phyloP scores from a whole-genome alignment of 2,113 vertebrate species.

The Sinosuthora webbiana region DNA sequence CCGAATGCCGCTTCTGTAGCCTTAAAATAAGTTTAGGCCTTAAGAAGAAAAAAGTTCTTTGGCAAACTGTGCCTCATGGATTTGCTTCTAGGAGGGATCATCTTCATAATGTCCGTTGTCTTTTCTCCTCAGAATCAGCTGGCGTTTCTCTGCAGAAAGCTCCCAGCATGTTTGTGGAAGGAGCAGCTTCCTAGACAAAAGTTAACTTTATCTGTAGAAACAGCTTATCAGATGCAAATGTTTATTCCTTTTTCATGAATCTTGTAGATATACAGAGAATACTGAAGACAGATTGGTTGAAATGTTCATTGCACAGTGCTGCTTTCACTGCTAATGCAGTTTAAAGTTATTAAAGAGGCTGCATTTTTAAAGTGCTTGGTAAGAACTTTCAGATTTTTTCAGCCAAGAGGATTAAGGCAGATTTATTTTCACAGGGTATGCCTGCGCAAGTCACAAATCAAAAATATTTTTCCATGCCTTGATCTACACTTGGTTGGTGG shows the following conservation, averaged over 20 bases:
- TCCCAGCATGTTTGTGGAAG: not conserved
- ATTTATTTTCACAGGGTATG: not conserved
- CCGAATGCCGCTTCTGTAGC: not conserved
- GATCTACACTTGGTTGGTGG: not conserved
- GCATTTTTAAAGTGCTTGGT: slow-evolving; percentile 25
- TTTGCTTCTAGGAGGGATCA: not conserved
- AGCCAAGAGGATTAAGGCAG: slow-evolving; percentile 12
- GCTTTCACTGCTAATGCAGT: not conserved
- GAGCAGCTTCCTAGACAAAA: not conserved
- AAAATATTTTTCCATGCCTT: not conserved
- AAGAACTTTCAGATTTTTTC: not conserved
- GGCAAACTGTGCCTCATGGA: not conserved
- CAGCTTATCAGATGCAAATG: not conserved
- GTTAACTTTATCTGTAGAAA: not conserved
- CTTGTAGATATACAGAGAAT: not conserved
- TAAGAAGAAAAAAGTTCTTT: not conserved
- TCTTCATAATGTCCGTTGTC: not conserved
- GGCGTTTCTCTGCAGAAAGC: not conserved
- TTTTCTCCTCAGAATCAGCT: not conserved
- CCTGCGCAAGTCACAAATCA: not conserved
- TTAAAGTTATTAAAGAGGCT: not conserved
- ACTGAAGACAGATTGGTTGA: not conserved
- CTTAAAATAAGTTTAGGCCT: not conserved
- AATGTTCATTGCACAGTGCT: not conserved
- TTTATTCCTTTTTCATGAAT: not conserved